Conservation (phyloP, 2,113 vertebrate species). For the Podarcis muralis region DNA sequence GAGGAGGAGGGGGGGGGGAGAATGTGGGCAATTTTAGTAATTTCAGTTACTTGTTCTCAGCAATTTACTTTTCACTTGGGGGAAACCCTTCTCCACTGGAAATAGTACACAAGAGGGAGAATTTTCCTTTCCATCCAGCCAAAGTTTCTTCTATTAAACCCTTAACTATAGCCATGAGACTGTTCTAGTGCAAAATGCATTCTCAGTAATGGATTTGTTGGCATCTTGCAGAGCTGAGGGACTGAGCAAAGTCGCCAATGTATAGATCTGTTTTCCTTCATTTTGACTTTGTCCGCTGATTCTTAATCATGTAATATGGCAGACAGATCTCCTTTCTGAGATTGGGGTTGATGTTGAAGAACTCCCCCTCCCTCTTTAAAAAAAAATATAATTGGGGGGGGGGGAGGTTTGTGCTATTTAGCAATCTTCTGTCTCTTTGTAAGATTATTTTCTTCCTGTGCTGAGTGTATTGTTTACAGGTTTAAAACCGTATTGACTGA, state of each 20-base stretch:
- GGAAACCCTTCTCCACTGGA: conserved; percentile 59
- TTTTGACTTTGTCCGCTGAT: conserved; percentile 63
- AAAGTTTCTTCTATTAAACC: conserved; percentile 60
- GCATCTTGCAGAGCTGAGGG: conserved; percentile 66
- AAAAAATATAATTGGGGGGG: background rate
- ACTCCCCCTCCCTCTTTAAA: background rate
- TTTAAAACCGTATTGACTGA: conserved; percentile 15
- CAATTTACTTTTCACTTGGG: conserved; percentile 71
- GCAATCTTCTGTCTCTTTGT: conserved; percentile 18
- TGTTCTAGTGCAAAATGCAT: conserved; percentile 39
- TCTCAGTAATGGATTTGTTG: conserved; percentile 70
- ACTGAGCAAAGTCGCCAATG: conserved; percentile 51
- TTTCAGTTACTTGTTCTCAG: conserved; percentile 66
- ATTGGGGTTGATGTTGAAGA: conserved; percentile 49
- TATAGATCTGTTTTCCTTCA: conserved; percentile 70
- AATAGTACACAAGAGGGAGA: conserved; percentile 42
- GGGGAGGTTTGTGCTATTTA: conserved; percentile 12
- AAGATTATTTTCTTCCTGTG: conserved; percentile 15
- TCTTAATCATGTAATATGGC: conserved; percentile 54
- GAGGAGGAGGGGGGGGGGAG: conserved; percentile 47
- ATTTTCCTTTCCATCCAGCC: conserved; percentile 43
- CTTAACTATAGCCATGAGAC: conserved; percentile 57
- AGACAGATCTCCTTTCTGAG: conserved; percentile 43
- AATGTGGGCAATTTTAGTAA: conserved; percentile 62
- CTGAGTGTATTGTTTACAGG: conserved; percentile 22